Conservation (phyloP, 1,140 invertebrate species). For the Pseudomyrmex cubaensis region DNA sequence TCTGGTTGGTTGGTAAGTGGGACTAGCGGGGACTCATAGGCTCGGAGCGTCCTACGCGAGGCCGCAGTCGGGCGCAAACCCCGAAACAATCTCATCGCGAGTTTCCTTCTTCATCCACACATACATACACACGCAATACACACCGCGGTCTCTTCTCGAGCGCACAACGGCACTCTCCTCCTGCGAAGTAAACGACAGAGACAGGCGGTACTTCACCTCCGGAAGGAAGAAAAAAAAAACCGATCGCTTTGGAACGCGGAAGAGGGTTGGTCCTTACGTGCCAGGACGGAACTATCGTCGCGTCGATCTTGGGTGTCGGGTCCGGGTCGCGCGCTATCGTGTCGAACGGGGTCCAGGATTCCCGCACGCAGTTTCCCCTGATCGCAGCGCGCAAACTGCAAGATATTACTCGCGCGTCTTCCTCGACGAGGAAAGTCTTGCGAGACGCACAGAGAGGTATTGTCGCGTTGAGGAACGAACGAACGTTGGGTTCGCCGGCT, state of each 20-base stretch:
- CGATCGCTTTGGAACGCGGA: conserved; percentile 20
- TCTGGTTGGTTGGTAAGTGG: conserved; percentile 86
- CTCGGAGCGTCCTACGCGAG: conserved; percentile 84
- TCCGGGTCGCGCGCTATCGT: conserved; percentile 5
- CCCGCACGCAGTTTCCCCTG: too few relatives aligned
- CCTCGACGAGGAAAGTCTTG: not conserved
- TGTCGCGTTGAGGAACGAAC: not conserved
- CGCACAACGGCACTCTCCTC: not conserved
- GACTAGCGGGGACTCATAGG: conserved; percentile 86
- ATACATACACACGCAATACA: not conserved
- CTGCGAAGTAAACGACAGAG: too few relatives aligned
- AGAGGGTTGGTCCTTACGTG: conserved; percentile 16
- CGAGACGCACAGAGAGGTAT: not conserved
- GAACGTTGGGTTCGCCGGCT: not conserved
- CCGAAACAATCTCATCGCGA: conserved; percentile 74
- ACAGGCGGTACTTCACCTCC: not conserved
- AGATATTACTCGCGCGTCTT: not conserved
- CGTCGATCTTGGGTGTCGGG: not conserved
- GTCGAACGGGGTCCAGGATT: not conserved
- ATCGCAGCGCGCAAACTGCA: not conserved
- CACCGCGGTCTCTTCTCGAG: not conserved
- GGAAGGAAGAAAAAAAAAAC: not conserved
- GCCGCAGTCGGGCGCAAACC: conserved; percentile 84
- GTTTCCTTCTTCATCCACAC: not conserved
- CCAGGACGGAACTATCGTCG: conserved; percentile 8